A percentile compares a stretch with the other conserved stretches of the same genome.
These are phyloP conservation scores for Drosophila neocordata DNA, from an alignment of 1,140 invertebrate genomes.

Conservation along the genomic window DNA sequence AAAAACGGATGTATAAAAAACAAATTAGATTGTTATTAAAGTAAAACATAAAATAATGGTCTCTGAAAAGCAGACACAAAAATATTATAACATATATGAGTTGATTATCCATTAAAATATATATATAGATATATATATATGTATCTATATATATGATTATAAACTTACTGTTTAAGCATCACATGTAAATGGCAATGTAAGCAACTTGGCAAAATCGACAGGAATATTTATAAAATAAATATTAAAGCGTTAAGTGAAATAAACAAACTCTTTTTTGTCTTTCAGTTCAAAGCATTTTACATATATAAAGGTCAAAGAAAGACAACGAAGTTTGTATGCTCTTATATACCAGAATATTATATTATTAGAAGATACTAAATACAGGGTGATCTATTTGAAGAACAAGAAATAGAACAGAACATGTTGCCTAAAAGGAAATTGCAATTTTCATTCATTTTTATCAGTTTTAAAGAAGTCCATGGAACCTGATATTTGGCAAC, in stretches of 20 bases:
- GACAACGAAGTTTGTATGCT: too few relatives aligned
- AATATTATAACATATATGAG: slow-evolving; percentile 15
- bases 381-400: too few relatives aligned
- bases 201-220: slow-evolving; percentile 57
- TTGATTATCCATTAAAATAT: slow-evolving; percentile 25
- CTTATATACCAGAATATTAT: too few relatives aligned
- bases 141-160: slow-evolving; percentile 29
- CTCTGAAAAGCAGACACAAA: slow-evolving; percentile 5
- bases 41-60: slow-evolving; percentile 6
- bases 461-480: too few relatives aligned
- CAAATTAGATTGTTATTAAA: slow-evolving; percentile 40
- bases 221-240: slow-evolving; percentile 77
- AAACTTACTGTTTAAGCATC: slow-evolving; percentile 40
- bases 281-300: neutral
- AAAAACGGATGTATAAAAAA: slow-evolving; percentile 30
- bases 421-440: too few relatives aligned
- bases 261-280: neutral
- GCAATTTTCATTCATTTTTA: too few relatives aligned
- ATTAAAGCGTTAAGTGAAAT: slow-evolving; percentile 52
- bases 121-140: slow-evolving; percentile 26
- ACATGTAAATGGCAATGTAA: slow-evolving; percentile 64
- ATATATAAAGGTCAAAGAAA: neutral
- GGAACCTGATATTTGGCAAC: too few relatives aligned
- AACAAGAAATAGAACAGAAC: too few relatives aligned
- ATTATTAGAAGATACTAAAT: too few relatives aligned